phyloP scores from a whole-genome alignment of 2,113 vertebrate species.

The Daboia siamensis region DNA sequence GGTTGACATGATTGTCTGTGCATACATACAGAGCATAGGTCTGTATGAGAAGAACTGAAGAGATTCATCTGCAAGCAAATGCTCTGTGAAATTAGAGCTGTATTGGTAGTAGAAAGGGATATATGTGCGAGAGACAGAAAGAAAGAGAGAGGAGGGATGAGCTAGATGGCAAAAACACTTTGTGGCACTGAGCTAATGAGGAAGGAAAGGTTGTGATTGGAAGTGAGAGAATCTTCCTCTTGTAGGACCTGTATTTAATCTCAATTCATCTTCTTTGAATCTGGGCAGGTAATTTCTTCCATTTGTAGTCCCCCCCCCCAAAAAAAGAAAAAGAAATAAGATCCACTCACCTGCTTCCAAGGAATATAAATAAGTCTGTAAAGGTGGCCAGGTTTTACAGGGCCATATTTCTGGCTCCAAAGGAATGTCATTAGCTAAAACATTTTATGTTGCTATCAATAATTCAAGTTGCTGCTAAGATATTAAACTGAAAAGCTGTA shows the following conservation, averaged over 20 bases:
- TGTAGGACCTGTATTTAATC: neutral
- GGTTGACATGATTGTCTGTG: neutral
- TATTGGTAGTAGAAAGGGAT: neutral
- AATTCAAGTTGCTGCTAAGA: constrained; percentile 10
- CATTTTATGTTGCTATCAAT: constrained; percentile 31
- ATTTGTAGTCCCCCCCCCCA: neutral
- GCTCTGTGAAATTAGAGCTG: neutral
- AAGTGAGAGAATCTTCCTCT: neutral
- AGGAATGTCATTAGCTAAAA: constrained; percentile 16
- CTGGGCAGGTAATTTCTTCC: neutral
- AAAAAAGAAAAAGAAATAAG: neutral
- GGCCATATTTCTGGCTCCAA: constrained; percentile 6
- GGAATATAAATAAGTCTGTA: constrained; percentile 24
- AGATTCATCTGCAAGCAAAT: neutral
- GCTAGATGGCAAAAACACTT: neutral
- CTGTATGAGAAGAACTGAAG: neutral
- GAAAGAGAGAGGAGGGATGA: neutral
- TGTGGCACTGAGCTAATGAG: neutral
- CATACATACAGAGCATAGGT: neutral
- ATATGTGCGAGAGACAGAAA: neutral
- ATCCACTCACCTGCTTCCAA: neutral
- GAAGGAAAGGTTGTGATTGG: neutral
- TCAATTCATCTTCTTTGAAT: neutral
- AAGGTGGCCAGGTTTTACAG: constrained; percentile 22
- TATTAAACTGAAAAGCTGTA: constrained; percentile 9